Evolutionary conservation across 1,140 invertebrate genomes (phyloP).

Genomic region (Diorhabda elongata): DNA sequence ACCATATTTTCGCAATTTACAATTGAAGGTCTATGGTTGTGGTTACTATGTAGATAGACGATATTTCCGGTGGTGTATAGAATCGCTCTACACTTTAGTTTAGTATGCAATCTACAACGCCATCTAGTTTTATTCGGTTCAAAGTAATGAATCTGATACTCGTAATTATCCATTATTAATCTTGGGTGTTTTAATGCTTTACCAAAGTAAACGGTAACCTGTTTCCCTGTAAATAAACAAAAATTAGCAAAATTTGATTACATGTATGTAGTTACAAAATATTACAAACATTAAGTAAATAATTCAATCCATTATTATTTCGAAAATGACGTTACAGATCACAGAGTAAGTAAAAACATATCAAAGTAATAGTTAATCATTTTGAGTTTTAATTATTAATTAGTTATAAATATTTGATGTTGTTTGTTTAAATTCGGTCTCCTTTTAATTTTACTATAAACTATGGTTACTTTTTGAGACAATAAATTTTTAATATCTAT

Average conservation of each 20-base stretch:
- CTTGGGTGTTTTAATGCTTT: conserved; percentile 28
- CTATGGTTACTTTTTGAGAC: conserved; percentile 23
- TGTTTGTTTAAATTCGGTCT: too few species aligned
- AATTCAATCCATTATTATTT: too few species aligned
- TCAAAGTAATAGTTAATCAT: too few species aligned
- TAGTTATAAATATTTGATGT: too few species aligned
- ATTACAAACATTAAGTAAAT: too few species aligned
- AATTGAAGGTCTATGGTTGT: conserved; percentile 24
- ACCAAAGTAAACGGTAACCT: conserved; percentile 22
- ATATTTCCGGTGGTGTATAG: conserved; percentile 26
- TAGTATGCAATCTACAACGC: conserved; percentile 25
- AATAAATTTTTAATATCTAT: conserved; percentile 12
- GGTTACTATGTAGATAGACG: conserved; percentile 22
- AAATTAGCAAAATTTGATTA: background rate
- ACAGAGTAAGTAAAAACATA: too few species aligned
- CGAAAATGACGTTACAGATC: background rate
- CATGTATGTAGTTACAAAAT: too few species aligned
- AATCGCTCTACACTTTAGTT: conserved; percentile 26
- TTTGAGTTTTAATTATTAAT: too few species aligned
- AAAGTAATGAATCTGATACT: conserved; percentile 27
- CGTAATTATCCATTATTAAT: conserved; percentile 27
- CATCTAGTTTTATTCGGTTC: conserved; percentile 25
- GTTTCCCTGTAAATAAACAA: background rate
- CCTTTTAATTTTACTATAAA: conserved; percentile 1
- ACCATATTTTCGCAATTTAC: conserved; percentile 6